phyloP scores from a whole-genome alignment of 2,797 vertebrate genomes.

The Falco columbarius region DNA sequence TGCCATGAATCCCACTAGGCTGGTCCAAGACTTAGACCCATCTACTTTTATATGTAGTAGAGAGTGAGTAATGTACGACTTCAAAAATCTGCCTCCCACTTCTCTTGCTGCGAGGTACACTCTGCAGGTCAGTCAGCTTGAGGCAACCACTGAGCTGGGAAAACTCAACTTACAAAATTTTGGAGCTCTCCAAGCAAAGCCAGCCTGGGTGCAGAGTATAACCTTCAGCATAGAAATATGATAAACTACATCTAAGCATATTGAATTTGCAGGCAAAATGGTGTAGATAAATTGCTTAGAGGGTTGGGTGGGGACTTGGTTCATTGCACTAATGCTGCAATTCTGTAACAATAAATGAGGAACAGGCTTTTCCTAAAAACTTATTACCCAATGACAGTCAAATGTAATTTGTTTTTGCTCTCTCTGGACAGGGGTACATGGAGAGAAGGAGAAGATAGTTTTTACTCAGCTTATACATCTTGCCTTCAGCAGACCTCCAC shows the following conservation, averaged over 20 bases:
- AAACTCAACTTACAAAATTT: neutral
- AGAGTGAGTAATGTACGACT: neutral
- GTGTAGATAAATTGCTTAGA: neutral
- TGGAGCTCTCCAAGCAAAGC: neutral
- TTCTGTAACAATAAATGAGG: neutral
- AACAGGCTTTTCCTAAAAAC: neutral
- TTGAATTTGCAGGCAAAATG: neutral
- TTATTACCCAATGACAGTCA: neutral
- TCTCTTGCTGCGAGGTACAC: accelerated
- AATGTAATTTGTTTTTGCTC: neutral
- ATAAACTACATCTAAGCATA: neutral
- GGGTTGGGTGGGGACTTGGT: neutral
- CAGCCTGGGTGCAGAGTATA: neutral
- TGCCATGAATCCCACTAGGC: neutral
- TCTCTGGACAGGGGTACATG: neutral
- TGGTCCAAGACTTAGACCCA: neutral
- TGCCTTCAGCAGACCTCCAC: neutral
- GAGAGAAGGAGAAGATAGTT: neutral
- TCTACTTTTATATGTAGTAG: neutral
- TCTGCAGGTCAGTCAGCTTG: neutral
- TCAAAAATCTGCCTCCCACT: neutral
- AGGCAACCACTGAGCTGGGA: neutral
- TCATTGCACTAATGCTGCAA: neutral
- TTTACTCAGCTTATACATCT: neutral
- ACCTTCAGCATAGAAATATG: neutral